Evolutionary conservation across 35 echinoderm and acorn worm genomes (phyloP).

Genomic region (Patiria miniata): DNA sequence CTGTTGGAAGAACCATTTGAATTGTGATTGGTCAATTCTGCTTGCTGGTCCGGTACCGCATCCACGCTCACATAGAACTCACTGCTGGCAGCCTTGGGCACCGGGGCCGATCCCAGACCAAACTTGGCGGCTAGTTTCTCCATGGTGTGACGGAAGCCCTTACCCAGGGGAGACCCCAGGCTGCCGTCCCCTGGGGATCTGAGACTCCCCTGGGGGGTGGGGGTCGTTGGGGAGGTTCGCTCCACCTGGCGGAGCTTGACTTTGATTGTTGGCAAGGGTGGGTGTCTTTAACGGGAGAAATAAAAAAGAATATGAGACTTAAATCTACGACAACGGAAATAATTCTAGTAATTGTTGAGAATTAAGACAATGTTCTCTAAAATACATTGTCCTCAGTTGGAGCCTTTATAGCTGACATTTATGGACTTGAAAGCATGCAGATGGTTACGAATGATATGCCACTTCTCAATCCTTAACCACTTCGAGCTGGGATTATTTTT

Average conservation of each 20-base stretch:
- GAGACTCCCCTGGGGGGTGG: background rate
- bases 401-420: no score
- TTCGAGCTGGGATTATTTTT: no score
- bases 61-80: constrained; percentile 45
- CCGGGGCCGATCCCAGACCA: background rate
- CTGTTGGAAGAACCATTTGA: background rate
- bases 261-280: constrained; percentile 38
- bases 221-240: background rate
- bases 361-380: no score
- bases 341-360: no score
- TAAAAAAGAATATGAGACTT: no score
- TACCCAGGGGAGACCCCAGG: constrained; percentile 31
- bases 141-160: constrained; percentile 49
- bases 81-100: background rate
- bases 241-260: constrained; percentile 52
- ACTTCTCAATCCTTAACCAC: no score
- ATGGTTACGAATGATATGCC: no score
- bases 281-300: constrained; percentile 25
- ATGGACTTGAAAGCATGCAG: no score
- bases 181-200: background rate
- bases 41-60: constrained; percentile 30
- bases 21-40: background rate
- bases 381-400: no score
- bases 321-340: no score
- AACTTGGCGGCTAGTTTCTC: constrained; percentile 69